Conservation (phyloP, 2,113 vertebrate genomes). For the Silurus glanis region DNA sequence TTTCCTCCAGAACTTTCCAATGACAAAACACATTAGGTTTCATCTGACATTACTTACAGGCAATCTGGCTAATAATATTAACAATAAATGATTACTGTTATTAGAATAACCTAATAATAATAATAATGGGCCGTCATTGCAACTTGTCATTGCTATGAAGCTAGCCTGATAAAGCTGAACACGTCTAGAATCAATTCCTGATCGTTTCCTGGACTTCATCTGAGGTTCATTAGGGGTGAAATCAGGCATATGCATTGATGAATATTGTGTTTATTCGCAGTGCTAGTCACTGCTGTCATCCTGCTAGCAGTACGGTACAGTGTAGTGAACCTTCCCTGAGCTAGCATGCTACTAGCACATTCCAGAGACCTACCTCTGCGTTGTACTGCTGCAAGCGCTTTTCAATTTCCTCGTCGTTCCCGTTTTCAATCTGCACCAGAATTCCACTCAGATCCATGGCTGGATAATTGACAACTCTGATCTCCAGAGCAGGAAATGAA, state of each 20-base stretch:
- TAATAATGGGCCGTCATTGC: not conserved
- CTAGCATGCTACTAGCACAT: constrained; percentile 19
- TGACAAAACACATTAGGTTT: not conserved
- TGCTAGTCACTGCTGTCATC: not conserved
- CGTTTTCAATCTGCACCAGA: constrained; percentile 64
- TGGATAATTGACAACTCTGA: not conserved
- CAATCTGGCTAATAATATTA: not conserved
- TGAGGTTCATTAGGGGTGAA: not conserved
- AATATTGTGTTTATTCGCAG: not conserved
- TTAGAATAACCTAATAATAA: not conserved
- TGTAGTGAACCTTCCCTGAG: not conserved
- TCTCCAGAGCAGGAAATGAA: not conserved
- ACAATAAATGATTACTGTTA: not conserved
- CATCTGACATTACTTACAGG: not conserved
- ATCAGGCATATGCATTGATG: not conserved
- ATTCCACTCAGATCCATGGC: constrained; percentile 69
- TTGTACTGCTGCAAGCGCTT: constrained; percentile 66
- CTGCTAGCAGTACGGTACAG: not conserved
- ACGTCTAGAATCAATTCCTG: not conserved
- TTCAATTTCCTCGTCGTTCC: constrained; percentile 60
- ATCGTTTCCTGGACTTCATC: not conserved
- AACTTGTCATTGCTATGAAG: not conserved
- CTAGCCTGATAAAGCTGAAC: not conserved
- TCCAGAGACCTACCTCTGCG: constrained; percentile 64
- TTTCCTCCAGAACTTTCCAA: not conserved